Evolutionary conservation across 2,113 vertebrate genomes (phyloP).

Genomic region (Callithrix jacchus): DNA sequence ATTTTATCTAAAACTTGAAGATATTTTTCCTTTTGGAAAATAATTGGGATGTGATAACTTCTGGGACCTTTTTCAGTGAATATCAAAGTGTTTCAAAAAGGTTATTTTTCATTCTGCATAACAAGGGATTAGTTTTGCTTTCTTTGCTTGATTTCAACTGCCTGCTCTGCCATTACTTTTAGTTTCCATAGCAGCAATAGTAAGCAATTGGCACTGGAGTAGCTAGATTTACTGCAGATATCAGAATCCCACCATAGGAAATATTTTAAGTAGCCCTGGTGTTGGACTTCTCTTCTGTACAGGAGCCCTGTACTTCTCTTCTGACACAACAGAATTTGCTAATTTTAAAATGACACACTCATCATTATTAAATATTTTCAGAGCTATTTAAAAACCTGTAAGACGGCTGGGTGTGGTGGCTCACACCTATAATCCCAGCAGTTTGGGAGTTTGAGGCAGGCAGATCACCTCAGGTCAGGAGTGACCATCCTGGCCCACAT

Average conservation of each 20-base stretch:
- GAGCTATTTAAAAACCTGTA: background rate
- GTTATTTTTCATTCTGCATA: background rate
- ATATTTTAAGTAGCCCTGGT: background rate
- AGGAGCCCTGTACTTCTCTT: background rate
- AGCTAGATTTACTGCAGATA: background rate
- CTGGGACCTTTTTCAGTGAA: background rate
- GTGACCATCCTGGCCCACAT: no score
- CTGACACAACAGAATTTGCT: background rate
- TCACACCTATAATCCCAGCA: no score
- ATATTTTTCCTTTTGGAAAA: conserved; percentile 9
- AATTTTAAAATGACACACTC: background rate
- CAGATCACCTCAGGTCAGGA: no score
- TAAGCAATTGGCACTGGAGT: background rate
- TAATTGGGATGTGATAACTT: background rate
- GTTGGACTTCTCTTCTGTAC: background rate
- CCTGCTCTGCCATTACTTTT: background rate
- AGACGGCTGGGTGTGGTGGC: background rate
- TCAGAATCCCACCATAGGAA: background rate
- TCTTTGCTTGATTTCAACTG: background rate
- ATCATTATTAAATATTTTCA: background rate
- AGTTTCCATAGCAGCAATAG: conserved; percentile 2
- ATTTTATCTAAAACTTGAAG: conserved; percentile 5
- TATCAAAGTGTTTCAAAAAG: background rate
- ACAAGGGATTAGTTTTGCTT: background rate
- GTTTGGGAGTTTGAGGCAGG: no score